A percentile compares a stretch with the other conserved stretches of the same genome.
phyloP scores from a whole-genome alignment of 2,797 vertebrate species.

The Intellagama lesueurii region DNA sequence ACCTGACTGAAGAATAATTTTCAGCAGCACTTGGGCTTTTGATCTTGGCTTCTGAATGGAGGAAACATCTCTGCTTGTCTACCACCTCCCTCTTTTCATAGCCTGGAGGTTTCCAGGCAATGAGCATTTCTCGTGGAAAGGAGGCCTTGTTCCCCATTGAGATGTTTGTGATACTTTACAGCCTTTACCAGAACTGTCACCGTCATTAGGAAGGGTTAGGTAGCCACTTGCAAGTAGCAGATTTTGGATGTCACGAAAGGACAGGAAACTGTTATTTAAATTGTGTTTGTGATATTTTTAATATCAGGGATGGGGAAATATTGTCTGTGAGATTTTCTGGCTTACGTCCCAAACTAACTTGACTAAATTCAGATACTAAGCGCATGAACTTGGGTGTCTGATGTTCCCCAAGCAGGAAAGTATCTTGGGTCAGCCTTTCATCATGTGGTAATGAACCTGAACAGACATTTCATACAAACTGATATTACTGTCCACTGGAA shows the following conservation, averaged over 20 bases:
- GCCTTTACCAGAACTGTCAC: not conserved
- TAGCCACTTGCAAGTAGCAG: not conserved
- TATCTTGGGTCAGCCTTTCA: not conserved
- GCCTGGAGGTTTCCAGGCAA: slow-evolving; percentile 35
- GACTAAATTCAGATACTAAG: not conserved
- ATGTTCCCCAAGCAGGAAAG: not conserved
- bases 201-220: not conserved
- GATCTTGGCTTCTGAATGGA: slow-evolving; percentile 62
- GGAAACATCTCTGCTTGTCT: slow-evolving; percentile 56
- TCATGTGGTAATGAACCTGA: not conserved
- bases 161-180: not conserved
- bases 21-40: slow-evolving; percentile 55
- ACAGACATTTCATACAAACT: not conserved
- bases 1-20: slow-evolving; percentile 27
- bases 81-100: not conserved
- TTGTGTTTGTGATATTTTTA: not conserved
- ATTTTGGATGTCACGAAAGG: not conserved
- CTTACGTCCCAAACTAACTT: not conserved
- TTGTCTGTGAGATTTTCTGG: not conserved
- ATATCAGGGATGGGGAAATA: not conserved
- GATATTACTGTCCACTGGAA: not conserved
- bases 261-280: not conserved
- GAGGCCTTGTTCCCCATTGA: slow-evolving; percentile 3
- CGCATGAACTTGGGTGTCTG: not conserved
- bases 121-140: slow-evolving; percentile 66